Conservation (phyloP, 1,140 invertebrate genomes). For the Cotesia chilonis region DNA sequence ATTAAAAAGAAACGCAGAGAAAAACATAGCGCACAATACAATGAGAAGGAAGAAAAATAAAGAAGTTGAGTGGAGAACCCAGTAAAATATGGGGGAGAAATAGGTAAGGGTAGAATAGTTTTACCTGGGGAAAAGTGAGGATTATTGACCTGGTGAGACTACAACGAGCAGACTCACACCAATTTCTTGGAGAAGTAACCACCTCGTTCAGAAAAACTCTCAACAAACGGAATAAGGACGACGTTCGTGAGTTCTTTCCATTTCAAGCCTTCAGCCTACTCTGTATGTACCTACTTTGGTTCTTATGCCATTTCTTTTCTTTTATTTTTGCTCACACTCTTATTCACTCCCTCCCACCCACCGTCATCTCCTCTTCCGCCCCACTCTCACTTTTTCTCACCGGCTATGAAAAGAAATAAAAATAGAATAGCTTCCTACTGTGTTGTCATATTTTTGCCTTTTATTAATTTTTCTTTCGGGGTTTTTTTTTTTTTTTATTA, state of each 20-base stretch:
- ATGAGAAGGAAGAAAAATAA: too few species aligned
- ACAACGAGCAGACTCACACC: constrained; percentile 27
- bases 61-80: background rate
- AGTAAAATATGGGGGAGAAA: constrained; percentile 9
- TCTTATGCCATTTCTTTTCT: background rate
- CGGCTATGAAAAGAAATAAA: too few species aligned
- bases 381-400: too few species aligned
- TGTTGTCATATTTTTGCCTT: too few species aligned
- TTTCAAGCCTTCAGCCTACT: background rate
- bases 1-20: background rate
- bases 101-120: constrained; percentile 15
- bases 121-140: constrained; percentile 38
- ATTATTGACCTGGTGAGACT: constrained; percentile 47
- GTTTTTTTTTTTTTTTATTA: too few species aligned
- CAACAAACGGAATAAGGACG: constrained; percentile 13
- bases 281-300: background rate
- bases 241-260: constrained; percentile 1
- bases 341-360: background rate
- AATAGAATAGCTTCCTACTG: too few species aligned
- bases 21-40: background rate
- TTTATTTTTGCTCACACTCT: background rate
- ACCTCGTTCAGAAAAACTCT: background rate
- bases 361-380: background rate
- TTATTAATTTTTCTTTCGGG: too few species aligned
- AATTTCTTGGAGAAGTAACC: background rate